phyloP scores from a whole-genome alignment of 2,113 vertebrate genomes.

The Megatriorchis doriae region DNA sequence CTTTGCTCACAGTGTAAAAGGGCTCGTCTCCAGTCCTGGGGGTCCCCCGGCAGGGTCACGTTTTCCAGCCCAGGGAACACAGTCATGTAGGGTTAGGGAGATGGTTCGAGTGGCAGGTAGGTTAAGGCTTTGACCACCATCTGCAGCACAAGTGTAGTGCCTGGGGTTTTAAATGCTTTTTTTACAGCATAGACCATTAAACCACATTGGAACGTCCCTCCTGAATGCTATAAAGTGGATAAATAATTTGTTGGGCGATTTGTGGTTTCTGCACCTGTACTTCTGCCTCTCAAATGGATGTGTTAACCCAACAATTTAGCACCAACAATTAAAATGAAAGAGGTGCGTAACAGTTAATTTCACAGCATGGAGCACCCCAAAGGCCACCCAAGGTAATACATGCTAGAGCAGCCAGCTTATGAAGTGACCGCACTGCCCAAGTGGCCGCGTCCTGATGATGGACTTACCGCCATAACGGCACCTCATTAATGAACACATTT shows the following conservation, averaged over 20 bases:
- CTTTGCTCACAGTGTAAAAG: background rate
- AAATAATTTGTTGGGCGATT: background rate
- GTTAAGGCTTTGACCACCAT: background rate
- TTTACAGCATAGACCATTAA: background rate
- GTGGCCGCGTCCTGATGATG: background rate
- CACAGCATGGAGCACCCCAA: background rate
- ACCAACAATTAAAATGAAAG: background rate
- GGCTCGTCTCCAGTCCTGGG: background rate
- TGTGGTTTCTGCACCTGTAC: background rate
- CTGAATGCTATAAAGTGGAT: background rate
- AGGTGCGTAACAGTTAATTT: background rate
- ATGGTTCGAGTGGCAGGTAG: rapidly evolving
- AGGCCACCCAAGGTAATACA: background rate
- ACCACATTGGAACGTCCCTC: background rate
- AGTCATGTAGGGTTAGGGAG: rapidly evolving
- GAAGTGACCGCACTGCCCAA: background rate
- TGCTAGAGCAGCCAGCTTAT: background rate
- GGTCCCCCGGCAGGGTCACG: rapidly evolving
- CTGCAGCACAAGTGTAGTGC: background rate
- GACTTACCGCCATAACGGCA: background rate
- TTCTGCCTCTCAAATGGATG: background rate
- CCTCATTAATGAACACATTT: background rate
- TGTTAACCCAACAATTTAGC: background rate
- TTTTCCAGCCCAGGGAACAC: background rate
- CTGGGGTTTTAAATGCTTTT: background rate